Percentiles rank a stretch among this genome's conserved stretches.
Conservation (phyloP, 2,797 vertebrate species). For the Arrhamphus sclerolepis region DNA sequence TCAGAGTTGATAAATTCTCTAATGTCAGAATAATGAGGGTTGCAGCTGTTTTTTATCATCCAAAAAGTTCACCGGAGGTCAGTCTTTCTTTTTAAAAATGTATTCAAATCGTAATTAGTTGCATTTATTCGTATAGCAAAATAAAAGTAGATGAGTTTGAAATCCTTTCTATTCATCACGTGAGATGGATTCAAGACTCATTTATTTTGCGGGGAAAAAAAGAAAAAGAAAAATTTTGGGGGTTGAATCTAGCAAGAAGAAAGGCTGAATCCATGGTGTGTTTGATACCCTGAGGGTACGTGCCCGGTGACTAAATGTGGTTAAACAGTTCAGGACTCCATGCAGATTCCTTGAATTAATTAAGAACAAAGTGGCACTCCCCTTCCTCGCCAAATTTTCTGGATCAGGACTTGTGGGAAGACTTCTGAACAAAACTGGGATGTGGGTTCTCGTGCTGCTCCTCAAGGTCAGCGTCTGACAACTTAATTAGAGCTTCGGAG, state of each 20-base stretch:
- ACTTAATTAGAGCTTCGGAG: slow-evolving; percentile 43
- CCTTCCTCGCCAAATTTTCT: slow-evolving; percentile 47
- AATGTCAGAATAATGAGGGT: slow-evolving; percentile 3
- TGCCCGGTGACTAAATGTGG: slow-evolving; percentile 48
- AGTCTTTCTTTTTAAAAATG: neutral
- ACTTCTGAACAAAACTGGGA: slow-evolving; percentile 57
- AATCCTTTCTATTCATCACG: neutral
- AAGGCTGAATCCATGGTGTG: slow-evolving; percentile 10
- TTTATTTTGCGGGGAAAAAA: neutral
- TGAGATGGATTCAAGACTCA: neutral
- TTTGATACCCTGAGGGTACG: slow-evolving; percentile 34
- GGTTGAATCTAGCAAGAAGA: slow-evolving; percentile 5
- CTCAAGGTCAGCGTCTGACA: slow-evolving; percentile 44
- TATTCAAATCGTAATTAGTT: slow-evolving; percentile 6
- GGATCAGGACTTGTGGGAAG: slow-evolving; percentile 58
- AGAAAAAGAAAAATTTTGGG: neutral
- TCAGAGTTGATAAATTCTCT: neutral
- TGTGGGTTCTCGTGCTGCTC: slow-evolving; percentile 51
- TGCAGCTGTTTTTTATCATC: neutral
- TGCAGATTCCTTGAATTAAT: slow-evolving; percentile 62
- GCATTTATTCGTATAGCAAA: neutral
- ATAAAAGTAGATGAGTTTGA: neutral
- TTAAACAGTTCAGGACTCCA: slow-evolving; percentile 41
- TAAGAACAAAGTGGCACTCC: slow-evolving; percentile 50
- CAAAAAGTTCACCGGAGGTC: slow-evolving; percentile 3